Base-by-base conservation (phyloP, 2,888 invertebrate species). In the Cheilosia soror region DNA sequence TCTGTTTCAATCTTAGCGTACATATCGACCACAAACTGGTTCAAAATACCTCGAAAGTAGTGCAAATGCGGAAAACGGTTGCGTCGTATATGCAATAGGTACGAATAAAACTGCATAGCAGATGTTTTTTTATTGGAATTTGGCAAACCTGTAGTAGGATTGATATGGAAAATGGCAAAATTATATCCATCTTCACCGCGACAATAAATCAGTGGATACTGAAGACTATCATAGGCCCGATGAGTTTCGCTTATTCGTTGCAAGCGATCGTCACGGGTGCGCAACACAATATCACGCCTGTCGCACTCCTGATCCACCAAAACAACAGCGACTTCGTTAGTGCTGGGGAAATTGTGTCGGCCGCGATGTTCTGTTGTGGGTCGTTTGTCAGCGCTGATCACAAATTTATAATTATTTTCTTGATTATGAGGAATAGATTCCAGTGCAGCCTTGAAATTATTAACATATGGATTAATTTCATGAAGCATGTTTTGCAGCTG, bases 191-290 rank as follows among this genome's bases (percentile, higher is more conserved):
- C 33, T n/a, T 57, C 15, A n/a, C 57, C 57, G 6, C 20, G 37
- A 57, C n/a, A n/a, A 57, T 7, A 57, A n/a, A 57, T 33, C 9
- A 57, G 20, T n/a, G 57, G 57, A 9, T 57, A 57, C 27, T 60
- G 60, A 27, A 60, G 40, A 40, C 13, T 13, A 40, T 40, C 60
- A 60, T 60, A 60, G 4, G 42, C 20, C 4, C 42, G 13, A 27
- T 60, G 60, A 11, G 40, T 60, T 42, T 60, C 60, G 20, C 25
- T 27, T 7, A 60, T 60, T 5, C 60, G 3, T 9, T 42, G 60
- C 40, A 60, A 40, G 6, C 40, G 20, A 11, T 60, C 25, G 27
- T 60, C 60, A 27, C 42, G 20, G 7, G 11, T 40, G 27, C 27
- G 40, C 7, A 57, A 15, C 33, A 57, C 20, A 37, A 57, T 57